Evolutionary conservation across 2,888 invertebrate genomes (phyloP).

Genomic region (Drosophila villosipedis): DNA sequence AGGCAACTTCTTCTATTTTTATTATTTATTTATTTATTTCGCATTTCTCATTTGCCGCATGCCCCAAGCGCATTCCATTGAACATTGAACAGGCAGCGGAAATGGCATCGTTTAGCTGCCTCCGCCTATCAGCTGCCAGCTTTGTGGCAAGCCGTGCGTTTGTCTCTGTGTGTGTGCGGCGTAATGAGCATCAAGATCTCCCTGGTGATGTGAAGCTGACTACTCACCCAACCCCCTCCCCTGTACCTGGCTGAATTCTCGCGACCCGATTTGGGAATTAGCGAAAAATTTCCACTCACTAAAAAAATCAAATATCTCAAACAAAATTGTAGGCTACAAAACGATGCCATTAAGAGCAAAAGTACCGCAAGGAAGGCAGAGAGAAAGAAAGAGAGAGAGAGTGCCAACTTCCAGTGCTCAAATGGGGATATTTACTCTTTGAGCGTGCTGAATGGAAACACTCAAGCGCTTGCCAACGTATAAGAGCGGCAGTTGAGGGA

Average conservation of each 20-base stretch:
- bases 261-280: slow-evolving; percentile 49
- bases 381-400: not conserved
- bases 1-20: slow-evolving; percentile 18
- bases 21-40: slow-evolving; percentile 8
- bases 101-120: slow-evolving; percentile 67
- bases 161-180: slow-evolving; percentile 16
- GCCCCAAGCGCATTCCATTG: slow-evolving; percentile 50
- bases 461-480: slow-evolving; percentile 30
- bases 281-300: slow-evolving; percentile 52
- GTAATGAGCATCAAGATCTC: slow-evolving; percentile 58
- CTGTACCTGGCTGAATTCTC: slow-evolving; percentile 3
- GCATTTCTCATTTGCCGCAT: slow-evolving; percentile 23
- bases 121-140: slow-evolving; percentile 46
- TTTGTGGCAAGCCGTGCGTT: slow-evolving; percentile 42
- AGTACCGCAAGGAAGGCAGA: slow-evolving; percentile 23
- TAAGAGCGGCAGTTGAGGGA: slow-evolving; percentile 52
- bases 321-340: slow-evolving; percentile 63
- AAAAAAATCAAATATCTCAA: slow-evolving; percentile 52
- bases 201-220: slow-evolving; percentile 17
- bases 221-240: not conserved
- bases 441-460: slow-evolving; percentile 66
- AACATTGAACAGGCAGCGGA: slow-evolving; percentile 55
- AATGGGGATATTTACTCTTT: slow-evolving; percentile 63
- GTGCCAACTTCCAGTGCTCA: slow-evolving; percentile 39
- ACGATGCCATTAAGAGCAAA: slow-evolving; percentile 58